These are phyloP conservation scores for Melanotaenia boesemani DNA, from an alignment of 2,797 vertebrate species.

Conservation along the genomic window DNA sequence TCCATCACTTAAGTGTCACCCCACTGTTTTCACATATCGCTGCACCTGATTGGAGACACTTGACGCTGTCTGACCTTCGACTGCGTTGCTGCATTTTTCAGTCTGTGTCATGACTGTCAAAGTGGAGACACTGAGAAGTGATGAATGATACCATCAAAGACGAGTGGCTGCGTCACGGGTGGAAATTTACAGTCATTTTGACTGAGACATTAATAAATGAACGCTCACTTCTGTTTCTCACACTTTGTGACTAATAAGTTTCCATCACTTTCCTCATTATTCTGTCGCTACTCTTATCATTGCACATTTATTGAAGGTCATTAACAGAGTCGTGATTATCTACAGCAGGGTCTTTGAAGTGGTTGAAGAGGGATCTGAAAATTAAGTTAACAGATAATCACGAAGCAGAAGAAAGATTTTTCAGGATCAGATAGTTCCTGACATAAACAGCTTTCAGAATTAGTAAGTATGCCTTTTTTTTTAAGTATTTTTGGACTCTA, in stretches of 20 bases:
- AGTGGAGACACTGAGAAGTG: background rate
- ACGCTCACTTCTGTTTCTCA: background rate
- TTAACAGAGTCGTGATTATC: background rate
- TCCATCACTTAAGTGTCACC: background rate
- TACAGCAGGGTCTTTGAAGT: background rate
- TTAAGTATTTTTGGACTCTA: no score
- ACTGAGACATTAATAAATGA: conserved; percentile 1
- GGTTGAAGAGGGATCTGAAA: background rate
- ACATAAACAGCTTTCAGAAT: no score
- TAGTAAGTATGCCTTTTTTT: no score
- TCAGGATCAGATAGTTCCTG: background rate
- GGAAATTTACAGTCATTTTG: background rate
- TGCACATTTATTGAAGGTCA: background rate
- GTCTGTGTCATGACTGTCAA: background rate
- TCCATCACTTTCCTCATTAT: background rate
- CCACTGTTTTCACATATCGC: background rate
- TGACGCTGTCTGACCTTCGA: background rate
- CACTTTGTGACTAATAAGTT: background rate
- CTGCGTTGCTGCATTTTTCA: background rate
- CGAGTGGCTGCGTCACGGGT: background rate
- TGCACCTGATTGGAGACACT: background rate
- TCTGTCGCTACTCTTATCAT: background rate
- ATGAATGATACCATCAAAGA: background rate
- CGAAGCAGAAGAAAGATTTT: background rate
- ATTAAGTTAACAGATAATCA: background rate